A percentile compares a stretch with the other conserved stretches of the same genome.
These are phyloP conservation scores for Apodemus agrarius DNA, from an alignment of 2,797 vertebrate genomes.

Conservation along the genomic window DNA sequence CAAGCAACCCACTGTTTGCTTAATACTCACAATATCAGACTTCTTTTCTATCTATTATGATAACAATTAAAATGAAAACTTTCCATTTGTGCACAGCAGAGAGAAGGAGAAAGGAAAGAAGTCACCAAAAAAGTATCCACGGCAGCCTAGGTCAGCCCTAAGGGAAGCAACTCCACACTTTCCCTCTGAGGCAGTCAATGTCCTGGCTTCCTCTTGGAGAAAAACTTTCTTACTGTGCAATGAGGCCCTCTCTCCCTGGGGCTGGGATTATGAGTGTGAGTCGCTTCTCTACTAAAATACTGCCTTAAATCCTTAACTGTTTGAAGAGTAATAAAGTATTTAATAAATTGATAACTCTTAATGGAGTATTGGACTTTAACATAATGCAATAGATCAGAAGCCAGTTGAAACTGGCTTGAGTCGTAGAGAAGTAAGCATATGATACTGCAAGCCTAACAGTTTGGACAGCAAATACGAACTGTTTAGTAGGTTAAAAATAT, in stretches of 20 bases:
- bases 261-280: background rate
- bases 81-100: background rate
- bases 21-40: background rate
- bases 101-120: background rate
- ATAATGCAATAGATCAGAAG: background rate
- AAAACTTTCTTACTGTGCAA: background rate
- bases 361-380: background rate
- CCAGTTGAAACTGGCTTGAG: background rate
- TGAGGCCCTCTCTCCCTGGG: background rate
- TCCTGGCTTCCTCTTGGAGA: background rate
- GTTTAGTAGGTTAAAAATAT: background rate
- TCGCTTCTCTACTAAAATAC: background rate
- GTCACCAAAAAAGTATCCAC: background rate
- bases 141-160: too few relatives aligned
- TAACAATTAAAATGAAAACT: background rate
- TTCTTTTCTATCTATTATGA: background rate
- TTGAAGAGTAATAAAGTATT: background rate
- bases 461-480: constrained; percentile 17
- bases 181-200: background rate
- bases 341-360: background rate
- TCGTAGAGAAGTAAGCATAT: background rate
- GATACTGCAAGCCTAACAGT: background rate
- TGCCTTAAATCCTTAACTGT: background rate
- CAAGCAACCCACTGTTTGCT: background rate
- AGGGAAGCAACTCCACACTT: background rate